A percentile compares a stretch with the other conserved stretches of the same genome.
phyloP scores from a whole-genome alignment of 2,888 invertebrate genomes.

The Mesorhabditis spiculigera region DNA sequence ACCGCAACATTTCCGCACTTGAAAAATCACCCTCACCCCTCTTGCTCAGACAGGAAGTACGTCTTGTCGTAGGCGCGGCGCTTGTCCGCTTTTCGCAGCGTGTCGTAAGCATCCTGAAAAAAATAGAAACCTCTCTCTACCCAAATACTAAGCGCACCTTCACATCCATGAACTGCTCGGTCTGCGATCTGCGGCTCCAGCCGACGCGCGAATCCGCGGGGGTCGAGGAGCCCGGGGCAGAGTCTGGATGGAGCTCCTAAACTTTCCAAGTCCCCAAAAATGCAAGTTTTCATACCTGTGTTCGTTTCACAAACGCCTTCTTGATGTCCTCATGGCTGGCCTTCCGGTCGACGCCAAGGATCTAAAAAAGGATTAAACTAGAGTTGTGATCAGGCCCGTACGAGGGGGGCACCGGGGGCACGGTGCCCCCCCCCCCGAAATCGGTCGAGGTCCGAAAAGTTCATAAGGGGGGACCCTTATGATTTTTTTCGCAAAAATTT shows the following conservation, averaged over 20 bases:
- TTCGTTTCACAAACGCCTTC: slow-evolving; percentile 4
- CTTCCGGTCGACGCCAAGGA: neutral
- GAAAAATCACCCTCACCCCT: neutral
- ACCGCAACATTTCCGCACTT: no score
- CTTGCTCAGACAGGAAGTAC: slow-evolving; percentile 5
- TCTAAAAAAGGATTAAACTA: no score
- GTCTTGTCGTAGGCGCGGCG: slow-evolving; percentile 18
- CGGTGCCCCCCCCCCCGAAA: no score
- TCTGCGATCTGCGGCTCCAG: slow-evolving; percentile 20
- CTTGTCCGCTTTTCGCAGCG: slow-evolving; percentile 21
- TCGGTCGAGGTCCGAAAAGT: no score
- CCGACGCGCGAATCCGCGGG: slow-evolving; percentile 17
- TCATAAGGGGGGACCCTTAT: no score
- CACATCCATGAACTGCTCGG: slow-evolving; percentile 27
- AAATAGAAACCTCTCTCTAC: neutral
- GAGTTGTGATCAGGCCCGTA: no score
- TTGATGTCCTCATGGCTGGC: neutral
- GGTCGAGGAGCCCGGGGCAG: neutral
- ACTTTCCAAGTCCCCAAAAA: neutral
- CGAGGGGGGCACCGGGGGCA: no score
- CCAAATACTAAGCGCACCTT: slow-evolving; percentile 11
- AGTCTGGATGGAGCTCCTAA: slow-evolving; percentile 25
- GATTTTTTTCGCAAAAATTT: no score
- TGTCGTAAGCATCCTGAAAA: slow-evolving; percentile 25
- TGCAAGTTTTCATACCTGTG: neutral